Base-by-base conservation (phyloP, 2,888 invertebrate genomes). In the Cerceris ruficornis region DNA sequence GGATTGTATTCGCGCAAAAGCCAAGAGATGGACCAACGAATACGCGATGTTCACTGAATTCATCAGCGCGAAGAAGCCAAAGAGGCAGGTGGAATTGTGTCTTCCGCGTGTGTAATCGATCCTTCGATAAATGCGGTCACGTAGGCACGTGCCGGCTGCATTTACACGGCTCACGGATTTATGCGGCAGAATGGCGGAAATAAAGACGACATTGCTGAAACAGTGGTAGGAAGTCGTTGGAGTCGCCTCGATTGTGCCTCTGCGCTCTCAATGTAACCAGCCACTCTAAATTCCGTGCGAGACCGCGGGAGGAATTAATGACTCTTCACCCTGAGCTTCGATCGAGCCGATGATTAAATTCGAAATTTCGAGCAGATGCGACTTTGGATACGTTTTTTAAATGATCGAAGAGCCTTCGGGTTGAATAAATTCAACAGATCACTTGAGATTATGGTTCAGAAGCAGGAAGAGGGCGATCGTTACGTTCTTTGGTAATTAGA, bases 101-200 rank as follows among this genome's bases (percentile, higher is more conserved):
- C 73, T 80, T 71, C 60, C 43, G 68, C 46, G n/a, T 57, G 46
- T 66, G 49, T 46, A 13, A 58, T 9, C 59, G 71, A 75, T 66
- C 68, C 61, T 59, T 79, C 72, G 58, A 72, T 60, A 70, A 76
- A 77, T 43, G 43, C 70, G 70, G 61, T 69, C 71, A 66, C 73
- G 69, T 57, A 73, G 69, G 62, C 81, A 71, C 65, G 81, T 74
- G 71, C 43, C 57, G 28, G 28, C 28, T 68, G 58, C 62, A 11
- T 17, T 80, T 69, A 58, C 46, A 62, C n/a, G 71, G 39, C 14
- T 50, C 52, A 39, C 67, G 65, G 65, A 80, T 83, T 82, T 73
- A 59, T 62, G 64, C 62, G 50, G 50, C 59, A 43, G 75, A 41
- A 73, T 80, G 81, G 69, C 81, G 82, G 84, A 83, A 84, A 70